Conservation (phyloP, 2,113 vertebrate species). For the Corythoichthys haematopterus region DNA sequence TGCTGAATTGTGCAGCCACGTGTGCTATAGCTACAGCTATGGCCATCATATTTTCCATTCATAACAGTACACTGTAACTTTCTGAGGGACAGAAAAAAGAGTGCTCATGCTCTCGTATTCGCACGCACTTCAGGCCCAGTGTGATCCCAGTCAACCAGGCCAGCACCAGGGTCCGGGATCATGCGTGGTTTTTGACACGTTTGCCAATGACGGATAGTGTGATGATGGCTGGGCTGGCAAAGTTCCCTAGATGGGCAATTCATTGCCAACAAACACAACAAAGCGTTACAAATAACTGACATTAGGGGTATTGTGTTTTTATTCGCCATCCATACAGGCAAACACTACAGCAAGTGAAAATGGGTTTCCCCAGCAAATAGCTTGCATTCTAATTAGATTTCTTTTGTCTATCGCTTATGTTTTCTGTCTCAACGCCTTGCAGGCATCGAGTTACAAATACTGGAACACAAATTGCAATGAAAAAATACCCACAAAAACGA, state of each 20-base stretch:
- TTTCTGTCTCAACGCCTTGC: conserved; percentile 13
- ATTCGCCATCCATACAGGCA: conserved; percentile 34
- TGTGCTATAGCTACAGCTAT: neutral
- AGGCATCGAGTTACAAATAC: conserved; percentile 23
- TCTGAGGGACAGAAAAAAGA: conserved; percentile 29
- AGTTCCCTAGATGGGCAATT: conserved; percentile 28
- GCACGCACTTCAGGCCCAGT: neutral
- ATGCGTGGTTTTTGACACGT: conserved; percentile 32
- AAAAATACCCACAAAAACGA: conserved; percentile 19
- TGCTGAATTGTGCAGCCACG: neutral
- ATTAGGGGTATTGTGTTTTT: conserved; percentile 66
- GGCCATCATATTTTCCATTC: neutral
- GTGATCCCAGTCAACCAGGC: conserved; percentile 10
- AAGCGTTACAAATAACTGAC: conserved; percentile 60
- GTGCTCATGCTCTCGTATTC: neutral
- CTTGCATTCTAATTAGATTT: conserved; percentile 42
- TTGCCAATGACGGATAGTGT: conserved; percentile 37
- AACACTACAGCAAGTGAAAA: conserved; percentile 45
- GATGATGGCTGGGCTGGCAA: conserved; percentile 25
- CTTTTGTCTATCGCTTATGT: conserved; percentile 18
- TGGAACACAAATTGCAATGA: conserved; percentile 12
- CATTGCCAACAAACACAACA: conserved; percentile 43
- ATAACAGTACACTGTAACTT: conserved; percentile 6
- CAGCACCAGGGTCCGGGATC: conserved; percentile 27
- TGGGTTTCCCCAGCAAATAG: conserved; percentile 51